Evolutionary conservation across 2,888 invertebrate genomes (phyloP), one percentile per base, ranked within the genome.

Genomic region (Drosophila hamatofila): DNA sequence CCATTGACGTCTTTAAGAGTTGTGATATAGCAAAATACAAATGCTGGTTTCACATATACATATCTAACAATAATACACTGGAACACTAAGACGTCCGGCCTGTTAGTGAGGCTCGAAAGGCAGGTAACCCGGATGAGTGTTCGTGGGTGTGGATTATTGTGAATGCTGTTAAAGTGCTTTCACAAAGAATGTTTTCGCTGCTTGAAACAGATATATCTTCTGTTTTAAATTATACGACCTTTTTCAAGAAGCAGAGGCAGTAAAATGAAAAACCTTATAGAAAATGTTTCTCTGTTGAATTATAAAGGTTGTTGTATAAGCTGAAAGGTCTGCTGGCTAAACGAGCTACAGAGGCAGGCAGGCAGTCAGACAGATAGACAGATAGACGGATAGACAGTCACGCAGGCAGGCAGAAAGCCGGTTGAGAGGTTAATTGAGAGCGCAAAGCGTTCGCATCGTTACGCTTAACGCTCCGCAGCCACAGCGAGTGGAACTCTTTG

Each of bases 401-500:
- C 70, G 56, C 54, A 81, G 62, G 63, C 72, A 60, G 61, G 65
- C 76, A 81, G 87, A 83, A 89, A 89, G 84, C 89, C 84, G 84
- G 84, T 89, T 79, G 84, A 89, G 84, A 89, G 84, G 84, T 84
- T 84, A 89, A 84, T 84, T 84, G 81, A 74, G 87, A 89, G 85
- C 81, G 84, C 88, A 89, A 87, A 84, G 81, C 87, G 64, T 64
- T 80, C 54, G 73, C 63, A 35, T 81, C 81, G 84, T 89, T 89
- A 89, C 89, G 84, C 84, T 84, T 72, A 79, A 79, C 78, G 89
- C 74, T 69, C 73, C 48, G 58, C 59, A 72, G 61, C 76, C 46
- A 62, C 64, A 54, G 46, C 37, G 52, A 70, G 65, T 66, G 55
- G 62, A 63, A 56, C 59, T 46, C 46, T 65, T 72, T 57, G 70